Evolutionary conservation across 2,797 vertebrate species (phyloP).

Genomic region (Rousettus madagascariensis): DNA sequence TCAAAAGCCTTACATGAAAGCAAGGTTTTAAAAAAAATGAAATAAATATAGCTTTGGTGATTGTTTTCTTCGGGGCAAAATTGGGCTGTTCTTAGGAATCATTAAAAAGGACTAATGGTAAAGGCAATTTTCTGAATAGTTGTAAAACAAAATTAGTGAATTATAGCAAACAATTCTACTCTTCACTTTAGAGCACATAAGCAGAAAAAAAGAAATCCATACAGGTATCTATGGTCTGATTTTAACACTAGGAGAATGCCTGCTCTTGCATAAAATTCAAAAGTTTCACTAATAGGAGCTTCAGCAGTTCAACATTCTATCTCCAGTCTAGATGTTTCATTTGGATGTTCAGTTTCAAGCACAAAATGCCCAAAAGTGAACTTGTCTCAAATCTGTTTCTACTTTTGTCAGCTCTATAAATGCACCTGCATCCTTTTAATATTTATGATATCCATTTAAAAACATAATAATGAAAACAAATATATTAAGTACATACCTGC

Average conservation of each 20-base stretch:
- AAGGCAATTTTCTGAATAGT: background rate
- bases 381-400: background rate
- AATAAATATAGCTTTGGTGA: background rate
- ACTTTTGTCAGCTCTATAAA: background rate
- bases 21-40: background rate
- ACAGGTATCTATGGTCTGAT: background rate
- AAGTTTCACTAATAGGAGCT: background rate
- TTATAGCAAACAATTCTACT: background rate
- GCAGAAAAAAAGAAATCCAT: background rate
- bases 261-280: background rate
- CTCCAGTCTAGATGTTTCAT: background rate
- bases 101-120: background rate
- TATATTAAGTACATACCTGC: constrained; percentile 86
- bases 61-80: background rate
- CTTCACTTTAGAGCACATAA: background rate
- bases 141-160: constrained; percentile 35
- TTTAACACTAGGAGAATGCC: background rate
- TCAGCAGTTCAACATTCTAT: background rate
- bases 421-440: background rate
- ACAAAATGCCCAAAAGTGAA: background rate
- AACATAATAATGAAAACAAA: background rate
- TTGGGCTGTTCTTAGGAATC: background rate
- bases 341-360: background rate
- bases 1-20: background rate
- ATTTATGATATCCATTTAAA: constrained; percentile 17